Evolutionary conservation across 2,113 vertebrate species (phyloP).

Genomic region (Abramis brama): DNA sequence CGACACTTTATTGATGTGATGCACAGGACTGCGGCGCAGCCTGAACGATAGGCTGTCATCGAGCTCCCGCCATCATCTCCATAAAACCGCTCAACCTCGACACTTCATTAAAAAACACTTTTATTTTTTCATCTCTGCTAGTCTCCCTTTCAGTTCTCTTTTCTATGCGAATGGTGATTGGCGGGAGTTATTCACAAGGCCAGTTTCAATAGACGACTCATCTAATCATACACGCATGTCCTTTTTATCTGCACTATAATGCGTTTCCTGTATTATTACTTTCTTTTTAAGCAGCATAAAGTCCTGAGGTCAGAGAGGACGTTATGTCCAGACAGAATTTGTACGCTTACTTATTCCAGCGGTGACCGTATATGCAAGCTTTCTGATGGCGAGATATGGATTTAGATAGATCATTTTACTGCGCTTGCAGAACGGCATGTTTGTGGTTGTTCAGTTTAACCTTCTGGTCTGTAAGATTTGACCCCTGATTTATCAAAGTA

Average conservation of each 20-base stretch:
- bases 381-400: conserved; percentile 34
- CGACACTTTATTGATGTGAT: conserved; percentile 56
- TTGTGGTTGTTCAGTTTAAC: conserved; percentile 26
- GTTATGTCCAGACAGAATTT: conserved; percentile 3
- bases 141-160: not conserved
- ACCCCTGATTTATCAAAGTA: conserved; percentile 33
- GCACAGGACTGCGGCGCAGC: conserved; percentile 16
- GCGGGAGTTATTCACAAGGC: conserved; percentile 29
- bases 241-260: not conserved
- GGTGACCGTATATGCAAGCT: not conserved
- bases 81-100: conserved; percentile 59
- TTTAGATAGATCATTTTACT: conserved; percentile 25
- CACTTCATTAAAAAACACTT: conserved; percentile 59
- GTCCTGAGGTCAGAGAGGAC: conserved; percentile 37
- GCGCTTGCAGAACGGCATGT: conserved; percentile 17
- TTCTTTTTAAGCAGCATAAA: conserved; percentile 23
- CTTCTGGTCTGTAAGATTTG: conserved; percentile 36
- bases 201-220: not conserved
- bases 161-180: not conserved
- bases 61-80: conserved; percentile 50
- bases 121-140: conserved; percentile 34
- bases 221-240: not conserved
- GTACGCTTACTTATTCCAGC: not conserved
- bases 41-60: conserved; percentile 61
- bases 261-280: not conserved